Percentiles rank a stretch among this genome's conserved stretches.
Evolutionary conservation across 2,113 vertebrate species (phyloP).

Genomic region (Lagenorhynchus albirostris): DNA sequence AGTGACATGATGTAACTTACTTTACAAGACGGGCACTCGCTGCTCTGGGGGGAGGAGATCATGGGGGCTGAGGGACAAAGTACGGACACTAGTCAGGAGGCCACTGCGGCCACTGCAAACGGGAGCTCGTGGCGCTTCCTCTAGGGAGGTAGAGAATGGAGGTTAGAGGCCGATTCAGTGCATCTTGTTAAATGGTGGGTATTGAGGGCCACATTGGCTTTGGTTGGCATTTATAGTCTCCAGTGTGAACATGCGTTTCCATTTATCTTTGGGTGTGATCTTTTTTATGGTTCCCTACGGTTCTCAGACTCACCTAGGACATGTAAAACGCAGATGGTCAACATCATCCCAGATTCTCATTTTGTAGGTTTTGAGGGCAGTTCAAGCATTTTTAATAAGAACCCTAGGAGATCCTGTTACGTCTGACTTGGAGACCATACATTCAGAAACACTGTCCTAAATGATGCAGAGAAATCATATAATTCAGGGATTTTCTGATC

Average conservation of each 20-base stretch:
- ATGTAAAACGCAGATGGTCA: not conserved
- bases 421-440: not conserved
- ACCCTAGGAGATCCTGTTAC: not conserved
- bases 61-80: accelerated
- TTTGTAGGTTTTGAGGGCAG: not conserved
- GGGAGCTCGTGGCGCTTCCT: not conserved
- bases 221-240: not conserved
- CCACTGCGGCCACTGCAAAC: not conserved
- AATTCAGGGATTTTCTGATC: not conserved
- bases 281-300: not conserved
- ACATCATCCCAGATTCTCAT: not conserved
- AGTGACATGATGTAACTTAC: not conserved
- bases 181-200: not conserved
- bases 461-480: not conserved
- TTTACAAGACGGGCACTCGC: not conserved
- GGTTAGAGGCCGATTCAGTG: not conserved
- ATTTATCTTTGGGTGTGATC: not conserved
- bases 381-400: not conserved
- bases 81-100: not conserved
- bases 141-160: not conserved
- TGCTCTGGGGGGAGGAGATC: not conserved
- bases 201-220: not conserved
- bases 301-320: not conserved
- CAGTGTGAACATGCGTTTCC: not conserved
- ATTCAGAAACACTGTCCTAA: not conserved